These are phyloP conservation scores for Melangyna quadrimaculata DNA, from an alignment of 2,888 invertebrate species.

Conservation along the genomic window DNA sequence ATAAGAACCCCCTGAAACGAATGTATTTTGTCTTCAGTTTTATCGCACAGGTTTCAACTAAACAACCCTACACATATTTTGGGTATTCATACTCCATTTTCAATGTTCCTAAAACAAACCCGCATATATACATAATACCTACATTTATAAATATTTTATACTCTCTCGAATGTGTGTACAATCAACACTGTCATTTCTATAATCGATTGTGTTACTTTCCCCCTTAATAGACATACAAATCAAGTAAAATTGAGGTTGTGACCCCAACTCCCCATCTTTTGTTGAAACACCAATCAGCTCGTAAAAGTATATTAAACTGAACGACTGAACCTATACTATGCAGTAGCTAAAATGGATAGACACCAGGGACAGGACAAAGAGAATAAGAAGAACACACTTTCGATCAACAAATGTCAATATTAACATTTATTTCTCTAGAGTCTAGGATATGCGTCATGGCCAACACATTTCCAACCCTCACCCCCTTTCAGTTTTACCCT, in stretches of 20 bases:
- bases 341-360: not conserved
- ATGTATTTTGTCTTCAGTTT: constrained; percentile 12
- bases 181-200: constrained; percentile 24
- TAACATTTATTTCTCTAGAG: constrained; percentile 49
- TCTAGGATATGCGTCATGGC: constrained; percentile 9
- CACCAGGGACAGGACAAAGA: not conserved
- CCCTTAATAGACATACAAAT: constrained; percentile 44
- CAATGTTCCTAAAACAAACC: not conserved
- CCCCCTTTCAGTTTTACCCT: not conserved
- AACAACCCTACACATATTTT: not conserved
- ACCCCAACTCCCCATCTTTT: constrained; percentile 8
- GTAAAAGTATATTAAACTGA: constrained; percentile 19
- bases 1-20: not conserved
- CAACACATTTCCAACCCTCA: not conserved
- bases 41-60: not conserved
- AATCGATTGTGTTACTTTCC: constrained; percentile 56
- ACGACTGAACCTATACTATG: no score
- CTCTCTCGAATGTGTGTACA: not conserved
- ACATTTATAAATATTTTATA: not conserved
- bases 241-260: constrained; percentile 12
- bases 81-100: not conserved
- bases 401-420: constrained; percentile 65
- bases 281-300: constrained; percentile 17
- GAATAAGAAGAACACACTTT: constrained; percentile 13
- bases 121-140: not conserved